phyloP scores from a whole-genome alignment of 2,888 invertebrate species.

The Suillia variegata region DNA sequence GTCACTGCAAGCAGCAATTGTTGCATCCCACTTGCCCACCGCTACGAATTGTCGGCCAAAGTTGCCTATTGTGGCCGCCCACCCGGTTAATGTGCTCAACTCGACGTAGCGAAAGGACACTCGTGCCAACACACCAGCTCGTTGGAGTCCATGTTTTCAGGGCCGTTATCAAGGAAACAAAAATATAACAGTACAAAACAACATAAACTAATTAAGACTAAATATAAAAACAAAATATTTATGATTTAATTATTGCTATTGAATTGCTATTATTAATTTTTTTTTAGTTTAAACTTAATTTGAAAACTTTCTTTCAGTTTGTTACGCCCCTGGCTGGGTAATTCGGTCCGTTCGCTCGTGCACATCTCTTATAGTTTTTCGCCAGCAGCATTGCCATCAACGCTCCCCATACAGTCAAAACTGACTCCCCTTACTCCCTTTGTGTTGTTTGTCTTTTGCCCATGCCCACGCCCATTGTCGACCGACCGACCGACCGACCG shows the following conservation, averaged over 20 bases:
- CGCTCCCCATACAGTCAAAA: too few species aligned
- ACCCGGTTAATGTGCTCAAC: neutral
- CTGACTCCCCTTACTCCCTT: neutral
- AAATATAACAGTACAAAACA: too few species aligned
- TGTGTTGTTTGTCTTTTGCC: neutral
- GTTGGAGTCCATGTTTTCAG: too few species aligned
- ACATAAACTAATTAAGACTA: too few species aligned
- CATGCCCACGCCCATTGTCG: neutral
- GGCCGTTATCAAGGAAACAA: too few species aligned
- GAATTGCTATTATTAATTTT: too few species aligned
- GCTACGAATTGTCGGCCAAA: neutral
- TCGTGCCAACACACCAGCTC: neutral
- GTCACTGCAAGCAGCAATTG: neutral
- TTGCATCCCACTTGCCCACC: neutral
- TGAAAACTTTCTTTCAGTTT: too few species aligned
- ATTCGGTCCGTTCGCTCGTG: constrained; percentile 21
- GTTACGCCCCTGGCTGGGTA: too few species aligned
- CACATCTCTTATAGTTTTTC: constrained; percentile 28
- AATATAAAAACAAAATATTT: too few species aligned
- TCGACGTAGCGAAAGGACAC: neutral
- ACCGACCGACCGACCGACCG: neutral
- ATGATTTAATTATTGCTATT: too few species aligned
- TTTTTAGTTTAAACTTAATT: too few species aligned
- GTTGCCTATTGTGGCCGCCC: neutral
- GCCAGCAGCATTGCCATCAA: too few species aligned